Conservation (phyloP, 23 tunicate species). For the Botrylloides violaceus region DNA sequence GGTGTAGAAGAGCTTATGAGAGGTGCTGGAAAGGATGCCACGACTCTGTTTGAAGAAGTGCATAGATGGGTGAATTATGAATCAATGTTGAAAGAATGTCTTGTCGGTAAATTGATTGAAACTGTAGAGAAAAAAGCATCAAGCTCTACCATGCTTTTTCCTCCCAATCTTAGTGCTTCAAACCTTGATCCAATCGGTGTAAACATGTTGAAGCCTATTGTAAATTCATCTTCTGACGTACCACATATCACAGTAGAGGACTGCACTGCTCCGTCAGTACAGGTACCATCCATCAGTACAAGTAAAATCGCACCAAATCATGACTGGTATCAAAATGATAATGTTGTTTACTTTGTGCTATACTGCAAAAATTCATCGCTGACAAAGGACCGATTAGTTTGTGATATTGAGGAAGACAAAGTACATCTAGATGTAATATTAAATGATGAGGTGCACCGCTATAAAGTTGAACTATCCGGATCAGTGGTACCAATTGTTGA, state of each 20-base stretch:
- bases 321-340: conserved; percentile 24
- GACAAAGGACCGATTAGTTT: not conserved
- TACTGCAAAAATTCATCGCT: not conserved
- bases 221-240: not conserved
- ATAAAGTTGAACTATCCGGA: not conserved
- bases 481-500: not conserved
- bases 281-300: not conserved
- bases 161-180: conserved; percentile 3
- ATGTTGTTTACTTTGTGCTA: not conserved
- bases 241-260: conserved; percentile 14
- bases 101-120: conserved; percentile 42
- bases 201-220: not conserved
- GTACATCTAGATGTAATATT: not conserved
- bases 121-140: not conserved
- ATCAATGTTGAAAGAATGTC: conserved; percentile 73
- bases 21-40: conserved; percentile 88
- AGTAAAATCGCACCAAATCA: not conserved
- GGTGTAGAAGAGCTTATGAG: conserved; percentile 73
- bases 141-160: not conserved
- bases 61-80: conserved; percentile 94
- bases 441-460: not conserved
- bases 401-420: conserved; percentile 5
- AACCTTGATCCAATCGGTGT: conserved; percentile 7
- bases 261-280: not conserved
- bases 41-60: conserved; percentile 64